phyloP scores from a whole-genome alignment of 2,113 vertebrate species.

The Catagonus wagneri region DNA sequence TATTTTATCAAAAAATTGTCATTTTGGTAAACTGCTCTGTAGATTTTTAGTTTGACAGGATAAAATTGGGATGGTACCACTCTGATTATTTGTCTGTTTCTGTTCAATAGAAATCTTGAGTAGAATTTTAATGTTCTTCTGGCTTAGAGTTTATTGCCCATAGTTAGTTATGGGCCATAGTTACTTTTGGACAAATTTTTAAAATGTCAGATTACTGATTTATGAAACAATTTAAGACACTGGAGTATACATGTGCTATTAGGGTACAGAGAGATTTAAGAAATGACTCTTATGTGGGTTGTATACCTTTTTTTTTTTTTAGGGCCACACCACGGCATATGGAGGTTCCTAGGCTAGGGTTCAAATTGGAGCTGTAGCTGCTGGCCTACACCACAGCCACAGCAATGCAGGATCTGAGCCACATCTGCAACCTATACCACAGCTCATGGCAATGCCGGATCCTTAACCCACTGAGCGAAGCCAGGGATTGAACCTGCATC shows the following conservation, averaged over 20 bases:
- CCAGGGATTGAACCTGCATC: no score
- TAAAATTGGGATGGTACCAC: background rate
- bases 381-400: no score
- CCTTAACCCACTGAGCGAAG: no score
- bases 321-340: no score
- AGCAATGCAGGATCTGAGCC: no score
- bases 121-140: constrained; percentile 45
- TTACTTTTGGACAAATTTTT: background rate
- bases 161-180: background rate
- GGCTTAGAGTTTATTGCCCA: background rate
- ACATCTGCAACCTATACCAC: no score
- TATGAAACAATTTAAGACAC: background rate
- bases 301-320: background rate
- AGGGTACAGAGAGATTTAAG: background rate
- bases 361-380: no score
- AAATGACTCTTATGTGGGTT: background rate
- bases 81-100: constrained; percentile 17
- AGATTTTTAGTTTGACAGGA: background rate
- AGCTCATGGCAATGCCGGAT: no score
- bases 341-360: no score
- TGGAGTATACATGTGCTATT: background rate
- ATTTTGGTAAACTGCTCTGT: background rate
- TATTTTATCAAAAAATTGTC: background rate
- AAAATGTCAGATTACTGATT: constrained; percentile 22
- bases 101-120: constrained; percentile 16